Evolutionary conservation across 2,113 vertebrate species (phyloP), one percentile per base, ranked within the genome.

Genomic region (Solea senegalensis): DNA sequence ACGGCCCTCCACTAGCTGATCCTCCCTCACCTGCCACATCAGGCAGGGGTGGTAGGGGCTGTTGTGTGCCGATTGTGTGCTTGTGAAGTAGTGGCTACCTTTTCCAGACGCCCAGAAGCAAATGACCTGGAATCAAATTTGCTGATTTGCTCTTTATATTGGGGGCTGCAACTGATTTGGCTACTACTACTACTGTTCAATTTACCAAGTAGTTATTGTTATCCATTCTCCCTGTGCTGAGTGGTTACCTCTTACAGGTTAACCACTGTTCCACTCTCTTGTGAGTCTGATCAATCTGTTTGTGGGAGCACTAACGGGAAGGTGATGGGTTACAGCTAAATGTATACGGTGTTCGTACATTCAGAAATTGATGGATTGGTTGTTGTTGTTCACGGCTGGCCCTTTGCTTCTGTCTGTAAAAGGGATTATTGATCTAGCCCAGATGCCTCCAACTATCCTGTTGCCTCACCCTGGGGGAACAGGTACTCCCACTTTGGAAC

Each of bases 401-500:
- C 92, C 88, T 89, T 91, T 94, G 94, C 90, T 95, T 94, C 89
- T 93, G 93, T 95, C 90, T 91, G 91, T 92, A 91, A 91, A 94
- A 99, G 98, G 97, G 92, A 99, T 98, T 86, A 98, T 99, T 93
- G 97, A 99, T 93, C 93, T 99, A 94, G 97, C 96, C 92, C 97
- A 97, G 89, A 98, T 99, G 97, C 95, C 98, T 90, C 97, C 97
- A 88, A 94, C 97, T 86, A 97, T 99, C 93, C 91, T 99, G 93
- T 97, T 99, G 92, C 96, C 98, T 95, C 97, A 99, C 84, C 96
- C 96, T 61, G 97, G 96, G 90, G 98, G 96, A 86, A 95, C 96
- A 59, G 97, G 94, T 90, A 95, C 96, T 74, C 97, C 97, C 75
- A 96, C 95, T 80, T 95, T 98, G 98, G 98, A 99, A 89, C 97